A percentile compares a stretch with the other conserved stretches of the same genome.
These are phyloP conservation scores for Chamaea fasciata DNA, from an alignment of 2,113 vertebrate genomes.

Conservation along the genomic window DNA sequence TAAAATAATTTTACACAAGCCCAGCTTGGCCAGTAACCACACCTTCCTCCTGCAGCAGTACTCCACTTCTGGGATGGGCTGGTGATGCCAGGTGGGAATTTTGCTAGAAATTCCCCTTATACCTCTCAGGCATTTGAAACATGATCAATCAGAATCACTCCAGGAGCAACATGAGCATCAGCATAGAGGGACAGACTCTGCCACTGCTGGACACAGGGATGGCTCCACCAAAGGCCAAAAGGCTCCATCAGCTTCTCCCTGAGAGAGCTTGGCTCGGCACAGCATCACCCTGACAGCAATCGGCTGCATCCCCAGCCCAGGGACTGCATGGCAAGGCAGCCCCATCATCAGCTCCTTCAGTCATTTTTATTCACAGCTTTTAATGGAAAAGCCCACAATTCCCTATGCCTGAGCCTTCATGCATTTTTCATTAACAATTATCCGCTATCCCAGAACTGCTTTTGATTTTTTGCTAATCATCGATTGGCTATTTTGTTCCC, in stretches of 20 bases:
- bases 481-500: constrained; percentile 61
- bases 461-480: constrained; percentile 65
- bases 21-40: neutral
- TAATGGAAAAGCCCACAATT: constrained; percentile 52
- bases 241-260: neutral
- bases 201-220: neutral
- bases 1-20: neutral
- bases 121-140: neutral
- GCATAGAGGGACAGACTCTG: neutral
- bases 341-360: neutral
- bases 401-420: constrained; percentile 26
- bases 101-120: neutral
- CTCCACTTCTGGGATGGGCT: neutral
- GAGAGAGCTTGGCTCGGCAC: fast-evolving
- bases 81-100: neutral
- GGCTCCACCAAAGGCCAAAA: neutral
- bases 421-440: constrained; percentile 66
- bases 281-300: neutral
- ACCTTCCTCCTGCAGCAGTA: neutral
- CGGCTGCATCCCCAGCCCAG: neutral
- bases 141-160: fast-evolving
- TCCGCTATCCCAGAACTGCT: constrained; percentile 3
- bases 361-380: constrained; percentile 49
- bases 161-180: neutral
- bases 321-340: neutral